phyloP scores from a whole-genome alignment of 2,888 invertebrate species.

The Falcaria lacertinaria region DNA sequence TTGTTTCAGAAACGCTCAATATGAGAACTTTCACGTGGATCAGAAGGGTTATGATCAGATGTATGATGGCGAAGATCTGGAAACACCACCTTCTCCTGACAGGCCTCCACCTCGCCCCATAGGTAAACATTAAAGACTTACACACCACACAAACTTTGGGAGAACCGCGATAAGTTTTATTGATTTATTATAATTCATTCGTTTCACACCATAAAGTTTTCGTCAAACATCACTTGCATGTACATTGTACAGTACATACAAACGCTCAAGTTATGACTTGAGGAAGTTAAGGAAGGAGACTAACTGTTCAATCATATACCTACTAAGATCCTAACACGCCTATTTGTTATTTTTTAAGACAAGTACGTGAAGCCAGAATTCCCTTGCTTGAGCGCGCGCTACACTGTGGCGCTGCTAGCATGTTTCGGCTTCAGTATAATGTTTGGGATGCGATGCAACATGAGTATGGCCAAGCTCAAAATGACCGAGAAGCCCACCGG shows the following conservation, averaged over 20 bases:
- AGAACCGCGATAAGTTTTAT: no score
- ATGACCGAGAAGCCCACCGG: constrained; percentile 81
- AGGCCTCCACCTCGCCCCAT: constrained; percentile 91
- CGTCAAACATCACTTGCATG: no score
- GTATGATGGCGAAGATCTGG: constrained; percentile 84
- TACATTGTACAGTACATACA: no score
- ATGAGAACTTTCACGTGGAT: constrained; percentile 83
- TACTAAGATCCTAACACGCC: no score
- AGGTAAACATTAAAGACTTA: constrained; percentile 33
- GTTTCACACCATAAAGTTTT: no score
- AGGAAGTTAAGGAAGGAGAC: no score
- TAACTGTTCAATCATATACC: no score
- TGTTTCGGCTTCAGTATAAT: constrained; percentile 95
- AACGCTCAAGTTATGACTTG: no score
- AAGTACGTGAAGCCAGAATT: constrained; percentile 92
- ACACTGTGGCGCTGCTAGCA: constrained; percentile 91
- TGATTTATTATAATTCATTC: no score
- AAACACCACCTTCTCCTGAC: constrained; percentile 90
- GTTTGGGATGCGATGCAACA: constrained; percentile 99
- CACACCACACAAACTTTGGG: no score
- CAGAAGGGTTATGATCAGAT: constrained; percentile 80
- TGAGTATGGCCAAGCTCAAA: constrained; percentile 97
- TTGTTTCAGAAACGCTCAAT: constrained; percentile 80
- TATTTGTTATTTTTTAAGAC: constrained; percentile 61
- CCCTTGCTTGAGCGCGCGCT: constrained; percentile 91